phyloP scores from a whole-genome alignment of 2,888 invertebrate genomes.

The Lycocerus yunnanus region DNA sequence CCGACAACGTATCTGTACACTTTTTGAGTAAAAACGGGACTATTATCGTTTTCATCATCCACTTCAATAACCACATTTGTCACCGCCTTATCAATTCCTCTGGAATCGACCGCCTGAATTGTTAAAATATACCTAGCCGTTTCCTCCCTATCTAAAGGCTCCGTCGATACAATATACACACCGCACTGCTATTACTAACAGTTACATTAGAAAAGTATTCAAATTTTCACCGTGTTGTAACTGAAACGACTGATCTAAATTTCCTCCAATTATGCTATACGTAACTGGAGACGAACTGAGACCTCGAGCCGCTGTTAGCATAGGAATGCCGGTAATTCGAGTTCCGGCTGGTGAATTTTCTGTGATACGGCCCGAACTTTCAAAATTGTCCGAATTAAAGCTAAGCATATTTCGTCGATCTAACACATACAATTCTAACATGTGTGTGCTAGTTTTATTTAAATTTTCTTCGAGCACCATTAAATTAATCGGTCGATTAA shows the following conservation, averaged over 20 bases:
- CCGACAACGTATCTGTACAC: conserved; percentile 79
- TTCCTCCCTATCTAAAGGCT: conserved; percentile 78
- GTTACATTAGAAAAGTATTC: conserved; percentile 57
- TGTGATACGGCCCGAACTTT: conserved; percentile 70
- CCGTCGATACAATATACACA: conserved; percentile 75
- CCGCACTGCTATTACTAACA: conserved; percentile 59
- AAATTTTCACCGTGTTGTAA: conserved; percentile 64
- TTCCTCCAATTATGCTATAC: conserved; percentile 80
- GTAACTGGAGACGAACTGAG: conserved; percentile 70
- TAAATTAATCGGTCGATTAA: conserved; percentile 80
- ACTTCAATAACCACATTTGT: conserved; percentile 79
- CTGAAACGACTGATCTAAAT: conserved; percentile 75
- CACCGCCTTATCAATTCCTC: conserved; percentile 79
- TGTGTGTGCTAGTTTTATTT: conserved; percentile 79
- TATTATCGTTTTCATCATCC: conserved; percentile 90
- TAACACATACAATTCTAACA: conserved; percentile 80
- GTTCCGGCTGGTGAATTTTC: conserved; percentile 80
- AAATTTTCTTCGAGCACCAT: conserved; percentile 81
- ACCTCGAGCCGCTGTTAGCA: conserved; percentile 74
- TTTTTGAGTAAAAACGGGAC: conserved; percentile 79
- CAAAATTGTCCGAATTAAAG: conserved; percentile 68
- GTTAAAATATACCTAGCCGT: conserved; percentile 73
- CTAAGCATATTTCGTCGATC: conserved; percentile 82
- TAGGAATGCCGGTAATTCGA: conserved; percentile 70
- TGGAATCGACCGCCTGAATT: conserved; percentile 79